Evolutionary conservation across 2,888 invertebrate species (phyloP), one percentile per base, ranked within the genome.

Genomic region (Cistogaster globosa): DNA sequence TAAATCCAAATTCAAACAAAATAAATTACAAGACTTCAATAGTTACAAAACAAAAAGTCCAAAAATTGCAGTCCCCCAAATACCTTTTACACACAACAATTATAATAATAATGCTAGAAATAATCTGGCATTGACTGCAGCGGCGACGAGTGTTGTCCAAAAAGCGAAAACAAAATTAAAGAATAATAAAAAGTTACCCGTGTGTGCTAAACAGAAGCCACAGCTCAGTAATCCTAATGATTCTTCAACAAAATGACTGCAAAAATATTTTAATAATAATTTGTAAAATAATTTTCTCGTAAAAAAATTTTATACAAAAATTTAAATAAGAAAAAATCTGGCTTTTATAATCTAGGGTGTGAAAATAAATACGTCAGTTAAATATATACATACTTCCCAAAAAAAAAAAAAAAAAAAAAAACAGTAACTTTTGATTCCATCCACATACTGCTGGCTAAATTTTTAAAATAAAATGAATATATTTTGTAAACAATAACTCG

Each of bases 71-170:
- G 57, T 48, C 1, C 26, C 72, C 57, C 81, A 16, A 26, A 80
- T 18, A 12, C 62, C 67, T 76, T 55, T 78, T 68, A 14, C 77
- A 71, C 53, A 55, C 7, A 67, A 9, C 26, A 67, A 53, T 2
- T 60, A 22, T 26, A 26, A 0, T 53, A 38, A 80, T 69, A 48
- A 57, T 22, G 57, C 77, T 60, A 51, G 58, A 45, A 26, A 16
- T 81, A 51, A 18, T 45, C n/a, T 67, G 71, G 86, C 78, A 12
- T 87, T 90, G 92, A 84, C 93, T 92, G 16, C 94, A 93, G 88
- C 93, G 8, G 93, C 94, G 48, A 93, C 93, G 45, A 94, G 93
- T 81, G 83, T 91, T 51, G 90, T 89, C 36, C 90, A 90, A 38
- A 91, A 90, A 86, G 90, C 91, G 20, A 92, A 91, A 82, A 89